Evolutionary conservation across 2,888 invertebrate genomes (phyloP).

Genomic region (Cheilosia urbana): DNA sequence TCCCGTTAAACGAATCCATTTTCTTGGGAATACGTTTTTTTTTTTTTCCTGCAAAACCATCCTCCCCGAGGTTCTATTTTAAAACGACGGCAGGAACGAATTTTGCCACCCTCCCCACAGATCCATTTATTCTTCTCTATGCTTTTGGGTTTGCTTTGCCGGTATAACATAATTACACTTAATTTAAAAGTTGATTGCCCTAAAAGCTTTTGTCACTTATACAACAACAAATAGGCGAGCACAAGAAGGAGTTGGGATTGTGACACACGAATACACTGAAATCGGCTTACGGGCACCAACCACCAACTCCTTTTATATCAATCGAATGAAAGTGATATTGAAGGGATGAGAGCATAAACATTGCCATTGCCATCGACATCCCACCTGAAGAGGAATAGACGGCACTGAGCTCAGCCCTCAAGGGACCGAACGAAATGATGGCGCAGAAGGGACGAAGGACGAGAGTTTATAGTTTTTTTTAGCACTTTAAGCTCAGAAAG

Average conservation of each 20-base stretch:
- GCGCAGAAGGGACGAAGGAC: not conserved
- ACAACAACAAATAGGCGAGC: not conserved
- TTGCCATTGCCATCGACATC: constrained; percentile 32
- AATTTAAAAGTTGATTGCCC: constrained; percentile 73
- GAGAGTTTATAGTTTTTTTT: constrained; percentile 14
- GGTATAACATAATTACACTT: constrained; percentile 70
- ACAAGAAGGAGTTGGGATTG: constrained; percentile 15
- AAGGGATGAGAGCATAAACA: constrained; percentile 14
- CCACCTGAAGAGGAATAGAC: constrained; percentile 41
- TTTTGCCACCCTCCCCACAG: constrained; percentile 16
- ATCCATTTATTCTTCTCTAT: constrained; percentile 16
- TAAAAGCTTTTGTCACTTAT: constrained; percentile 72
- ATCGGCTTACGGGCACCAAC: not conserved
- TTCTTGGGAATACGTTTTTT: constrained; percentile 9
- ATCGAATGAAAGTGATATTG: constrained; percentile 48
- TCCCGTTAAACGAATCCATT: constrained; percentile 35
- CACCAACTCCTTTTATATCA: constrained; percentile 26
- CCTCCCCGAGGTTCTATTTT: constrained; percentile 27
- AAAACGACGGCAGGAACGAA: constrained; percentile 32
- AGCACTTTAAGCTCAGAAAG: constrained; percentile 23
- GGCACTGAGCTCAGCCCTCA: constrained; percentile 12
- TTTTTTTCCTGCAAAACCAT: not conserved
- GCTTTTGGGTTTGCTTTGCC: constrained; percentile 35
- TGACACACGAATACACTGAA: constrained; percentile 50
- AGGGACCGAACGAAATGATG: constrained; percentile 2